These are phyloP conservation scores for Caenorhabditis panamensis DNA, from an alignment of 2,888 invertebrate genomes.

Conservation along the genomic window DNA sequence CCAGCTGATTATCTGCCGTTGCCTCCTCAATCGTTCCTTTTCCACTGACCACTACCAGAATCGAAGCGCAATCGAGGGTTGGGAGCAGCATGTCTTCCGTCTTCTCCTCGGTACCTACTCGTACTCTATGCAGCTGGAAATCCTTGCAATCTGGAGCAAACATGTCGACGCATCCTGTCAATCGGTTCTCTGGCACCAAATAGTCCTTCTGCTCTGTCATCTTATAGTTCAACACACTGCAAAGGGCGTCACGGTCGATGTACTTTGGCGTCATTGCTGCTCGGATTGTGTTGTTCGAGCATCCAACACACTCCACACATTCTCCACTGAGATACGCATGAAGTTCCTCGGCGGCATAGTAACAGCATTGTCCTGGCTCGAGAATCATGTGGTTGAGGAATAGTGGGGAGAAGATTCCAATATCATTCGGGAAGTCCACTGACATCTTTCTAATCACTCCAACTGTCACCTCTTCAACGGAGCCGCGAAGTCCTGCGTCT, in stretches of 20 bases:
- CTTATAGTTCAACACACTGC: conserved; percentile 87
- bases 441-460: conserved; percentile 74
- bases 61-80: conserved; percentile 76
- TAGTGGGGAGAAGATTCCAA: conserved; percentile 87
- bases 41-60: conserved; percentile 77
- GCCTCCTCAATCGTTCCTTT: conserved; percentile 66
- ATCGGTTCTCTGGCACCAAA: conserved; percentile 68
- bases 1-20: conserved; percentile 33
- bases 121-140: conserved; percentile 77
- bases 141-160: conserved; percentile 80
- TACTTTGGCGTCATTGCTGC: conserved; percentile 96
- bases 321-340: conserved; percentile 98
- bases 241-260: conserved; percentile 91
- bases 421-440: conserved; percentile 70
- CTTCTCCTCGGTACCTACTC: conserved; percentile 54
- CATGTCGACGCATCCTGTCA: conserved; percentile 71
- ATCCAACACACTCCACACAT: conserved; percentile 98
- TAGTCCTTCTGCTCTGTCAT: conserved; percentile 78
- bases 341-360: conserved; percentile 91
- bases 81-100: conserved; percentile 64
- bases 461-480: conserved; percentile 73
- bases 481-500: conserved; percentile 71
- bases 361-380: conserved; percentile 92
- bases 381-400: conserved; percentile 91
- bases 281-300: conserved; percentile 97